Evolutionary conservation across 2,888 invertebrate species (phyloP), one percentile per base, ranked within the genome.

Genomic region (Chalcosyrphus nemorum): DNA sequence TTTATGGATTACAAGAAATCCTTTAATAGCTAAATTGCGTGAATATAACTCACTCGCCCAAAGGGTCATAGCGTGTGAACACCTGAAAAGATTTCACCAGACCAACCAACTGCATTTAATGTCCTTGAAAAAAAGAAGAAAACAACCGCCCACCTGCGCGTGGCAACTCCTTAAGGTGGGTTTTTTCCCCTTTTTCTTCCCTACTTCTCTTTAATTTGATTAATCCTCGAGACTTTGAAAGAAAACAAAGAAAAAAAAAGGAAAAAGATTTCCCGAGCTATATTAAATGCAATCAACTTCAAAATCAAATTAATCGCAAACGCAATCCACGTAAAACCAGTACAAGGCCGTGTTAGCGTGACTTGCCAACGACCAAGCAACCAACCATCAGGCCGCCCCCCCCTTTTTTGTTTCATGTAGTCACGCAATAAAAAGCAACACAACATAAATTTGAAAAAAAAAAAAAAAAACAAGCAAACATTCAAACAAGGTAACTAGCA

Each of bases 331-430:
- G 54, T 15, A 56, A 56, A 78, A 56, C 45, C 70, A 70, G 77
- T 70, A 84, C 82, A 84, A 84, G 82, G 82, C 74, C 78, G 57
- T 19, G 61, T 43, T 84, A 57, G 82, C 82, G 82, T 84, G 82
- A 78, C 82, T 84, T 50, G n/a, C n/a, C n/a, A n/a, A n/a, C n/a
- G 38, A 65, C 54, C 38, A 19, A 43, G 29, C 17, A 24, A 24
- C 24, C 24, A 24, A 24, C 24, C 24, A 4, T 61, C 52, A 15
- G 43, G 29, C 32, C 56, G 21, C 32, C 68, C n/a, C n/a, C n/a
- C n/a, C n/a, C n/a, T n/a, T n/a, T n/a, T 32, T 56, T 45, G 35
- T 75, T 70, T 68, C 72, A 52, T 78, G 78, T 74, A 63, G 82
- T 84, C 82, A 84, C 78, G 78, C 82, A 78, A 84, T 50, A 74